phyloP scores from a whole-genome alignment of 2,888 invertebrate genomes.

The Malthinus seriepunctatus region DNA sequence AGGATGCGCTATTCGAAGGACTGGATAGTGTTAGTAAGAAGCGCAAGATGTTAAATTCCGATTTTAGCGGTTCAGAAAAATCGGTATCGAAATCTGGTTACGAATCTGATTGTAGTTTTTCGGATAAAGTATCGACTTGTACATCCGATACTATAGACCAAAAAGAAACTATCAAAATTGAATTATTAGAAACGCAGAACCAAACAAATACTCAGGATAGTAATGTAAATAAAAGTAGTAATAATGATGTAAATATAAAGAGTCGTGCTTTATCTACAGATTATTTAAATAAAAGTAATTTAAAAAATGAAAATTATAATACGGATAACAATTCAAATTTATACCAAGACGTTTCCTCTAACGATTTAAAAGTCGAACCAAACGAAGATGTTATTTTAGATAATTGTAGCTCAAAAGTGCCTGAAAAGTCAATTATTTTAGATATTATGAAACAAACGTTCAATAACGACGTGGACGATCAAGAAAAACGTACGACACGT shows the following conservation, averaged over 20 bases:
- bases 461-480: slow-evolving; percentile 43
- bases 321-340: slow-evolving; percentile 50
- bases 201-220: slow-evolving; percentile 24
- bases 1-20: slow-evolving; percentile 62
- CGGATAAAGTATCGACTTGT: slow-evolving; percentile 55
- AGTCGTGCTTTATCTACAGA: slow-evolving; percentile 31
- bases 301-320: slow-evolving; percentile 16
- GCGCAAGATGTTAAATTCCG: slow-evolving; percentile 61
- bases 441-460: slow-evolving; percentile 65
- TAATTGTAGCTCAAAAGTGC: slow-evolving; percentile 54
- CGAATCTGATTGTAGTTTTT: slow-evolving; percentile 67
- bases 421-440: slow-evolving; percentile 59
- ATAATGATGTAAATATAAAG: slow-evolving; percentile 20
- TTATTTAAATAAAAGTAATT: slow-evolving; percentile 9
- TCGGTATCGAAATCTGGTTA: slow-evolving; percentile 65
- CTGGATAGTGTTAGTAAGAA: slow-evolving; percentile 57
- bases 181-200: slow-evolving; percentile 16
- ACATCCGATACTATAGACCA: slow-evolving; percentile 43
- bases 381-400: slow-evolving; percentile 28
- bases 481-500: slow-evolving; percentile 35
- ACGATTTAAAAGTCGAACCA: slow-evolving; percentile 8
- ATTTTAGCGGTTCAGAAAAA: slow-evolving; percentile 63
- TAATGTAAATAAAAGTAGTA: slow-evolving; percentile 27
- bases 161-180: slow-evolving; percentile 28
- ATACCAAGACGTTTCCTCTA: slow-evolving; percentile 27